Evolutionary conservation across 2,888 invertebrate genomes (phyloP).

Genomic region (Epinotia ramella): DNA sequence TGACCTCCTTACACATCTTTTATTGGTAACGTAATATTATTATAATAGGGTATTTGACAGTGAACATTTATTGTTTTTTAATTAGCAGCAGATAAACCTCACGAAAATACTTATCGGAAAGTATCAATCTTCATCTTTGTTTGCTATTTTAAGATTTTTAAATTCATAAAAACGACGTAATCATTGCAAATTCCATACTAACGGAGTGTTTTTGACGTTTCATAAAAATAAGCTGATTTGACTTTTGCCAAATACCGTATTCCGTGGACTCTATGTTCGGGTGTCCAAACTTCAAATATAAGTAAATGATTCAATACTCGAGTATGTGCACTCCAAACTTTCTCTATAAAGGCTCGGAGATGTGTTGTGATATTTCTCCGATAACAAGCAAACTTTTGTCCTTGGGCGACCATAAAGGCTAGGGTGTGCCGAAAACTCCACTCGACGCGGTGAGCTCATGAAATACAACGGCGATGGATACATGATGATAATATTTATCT

Average conservation of each 20-base stretch:
- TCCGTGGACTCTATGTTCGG: neutral
- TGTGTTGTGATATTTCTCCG: constrained; percentile 79
- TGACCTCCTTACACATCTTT: neutral
- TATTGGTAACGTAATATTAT: neutral
- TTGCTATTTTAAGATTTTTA: no score
- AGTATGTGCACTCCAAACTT: constrained; percentile 69
- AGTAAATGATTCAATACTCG: constrained; percentile 60
- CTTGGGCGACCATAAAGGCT: constrained; percentile 63
- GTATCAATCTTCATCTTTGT: no score
- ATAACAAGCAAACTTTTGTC: constrained; percentile 80
- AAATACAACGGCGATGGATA: constrained; percentile 35
- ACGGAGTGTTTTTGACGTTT: no score
- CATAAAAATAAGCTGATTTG: no score
- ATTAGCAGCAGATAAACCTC: no score
- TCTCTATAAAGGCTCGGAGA: constrained; percentile 71
- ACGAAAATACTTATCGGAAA: no score
- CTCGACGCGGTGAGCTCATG: constrained; percentile 40
- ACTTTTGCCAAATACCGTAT: neutral
- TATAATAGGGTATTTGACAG: neutral
- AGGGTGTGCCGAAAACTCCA: constrained; percentile 47
- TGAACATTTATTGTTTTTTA: no score
- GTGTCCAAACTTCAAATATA: constrained; percentile 12
- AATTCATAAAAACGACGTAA: no score
- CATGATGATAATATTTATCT: constrained; percentile 11
- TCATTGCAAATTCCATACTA: no score